Conservation (phyloP, 2,888 invertebrate genomes). For the Bombyx huttoni region DNA sequence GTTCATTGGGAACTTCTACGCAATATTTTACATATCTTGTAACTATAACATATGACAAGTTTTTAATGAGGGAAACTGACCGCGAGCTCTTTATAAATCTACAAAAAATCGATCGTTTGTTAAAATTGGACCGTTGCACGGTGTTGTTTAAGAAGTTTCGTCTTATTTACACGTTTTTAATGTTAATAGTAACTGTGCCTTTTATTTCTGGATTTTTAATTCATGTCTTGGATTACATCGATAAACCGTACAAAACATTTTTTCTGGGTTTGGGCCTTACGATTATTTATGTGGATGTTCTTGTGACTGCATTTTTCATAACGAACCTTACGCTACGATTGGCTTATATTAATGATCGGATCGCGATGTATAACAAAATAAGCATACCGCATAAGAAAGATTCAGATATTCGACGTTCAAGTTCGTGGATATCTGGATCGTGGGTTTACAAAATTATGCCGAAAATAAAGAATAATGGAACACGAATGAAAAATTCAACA, state of each 20-base stretch:
- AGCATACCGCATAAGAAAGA: background rate
- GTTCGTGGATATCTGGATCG: background rate
- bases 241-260: slow-evolving; percentile 10
- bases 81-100: slow-evolving; percentile 13
- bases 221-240: slow-evolving; percentile 8
- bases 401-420: background rate
- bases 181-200: slow-evolving; percentile 5
- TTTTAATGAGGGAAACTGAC: slow-evolving; percentile 11
- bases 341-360: slow-evolving; percentile 14
- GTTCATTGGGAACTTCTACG: slow-evolving; percentile 6
- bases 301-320: slow-evolving; percentile 14
- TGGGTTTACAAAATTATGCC: background rate
- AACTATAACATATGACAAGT: slow-evolving; percentile 14
- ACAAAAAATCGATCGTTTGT: slow-evolving; percentile 19
- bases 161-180: slow-evolving; percentile 9
- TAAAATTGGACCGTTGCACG: slow-evolving; percentile 10
- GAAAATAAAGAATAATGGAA: background rate
- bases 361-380: slow-evolving; percentile 10
- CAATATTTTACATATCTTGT: slow-evolving; percentile 14
- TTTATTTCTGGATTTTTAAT: slow-evolving; percentile 12
- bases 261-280: slow-evolving; percentile 7
- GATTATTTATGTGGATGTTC: slow-evolving; percentile 15
- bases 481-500: background rate
- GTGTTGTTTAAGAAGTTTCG: slow-evolving; percentile 12
- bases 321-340: slow-evolving; percentile 17